Base-by-base conservation (phyloP, 2,113 vertebrate species). In the Anseranas semipalmata region DNA sequence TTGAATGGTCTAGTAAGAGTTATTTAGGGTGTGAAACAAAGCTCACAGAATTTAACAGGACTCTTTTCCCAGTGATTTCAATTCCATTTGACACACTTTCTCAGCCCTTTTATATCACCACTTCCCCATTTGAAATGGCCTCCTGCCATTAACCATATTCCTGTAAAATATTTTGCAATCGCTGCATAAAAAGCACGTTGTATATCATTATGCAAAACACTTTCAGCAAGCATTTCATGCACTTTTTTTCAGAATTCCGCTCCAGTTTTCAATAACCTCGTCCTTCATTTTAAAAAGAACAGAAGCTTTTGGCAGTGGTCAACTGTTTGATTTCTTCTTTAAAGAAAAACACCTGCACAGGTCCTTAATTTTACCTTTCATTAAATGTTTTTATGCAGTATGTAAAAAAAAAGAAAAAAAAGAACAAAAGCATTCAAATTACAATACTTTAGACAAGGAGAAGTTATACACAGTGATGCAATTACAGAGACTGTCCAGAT, bases 191-290 rank as follows among this genome's bases (percentile, higher is more conserved):
- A 93, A 60, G 10, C 35, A 27, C 1, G 3, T 16, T 46, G 13
- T 32, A 12, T 4, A 22, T 48, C 85, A 30, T 87, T 77, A 70
- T 30, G 85, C 81, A 96, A 95, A 95, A 24, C 35, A 52, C 11
- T 28, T 91, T 43, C 66, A 89, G 74, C 70, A 79, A 59, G 39
- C 17, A n/a, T 8, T 74, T 68, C 70, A 0, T 5, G 53, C 59
- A 10, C 3, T 13, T 37, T 20, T 21, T 15, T 27, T 22, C 6
- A 1, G 46, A 86, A 30, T 81, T 59, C 80, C 45, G 39, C 27
- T 82, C 39, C 48, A 10, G 3, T 11, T 48, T 43, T 25, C 81
- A 52, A 2, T 8, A 3, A 15, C 1, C 32, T 83, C 12, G 15
- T 7, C 41, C 50, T 79, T 25, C 7, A 12, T 16, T 80, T 28